Base-by-base conservation (phyloP, 1,140 invertebrate species). In the Calliphora vicina region DNA sequence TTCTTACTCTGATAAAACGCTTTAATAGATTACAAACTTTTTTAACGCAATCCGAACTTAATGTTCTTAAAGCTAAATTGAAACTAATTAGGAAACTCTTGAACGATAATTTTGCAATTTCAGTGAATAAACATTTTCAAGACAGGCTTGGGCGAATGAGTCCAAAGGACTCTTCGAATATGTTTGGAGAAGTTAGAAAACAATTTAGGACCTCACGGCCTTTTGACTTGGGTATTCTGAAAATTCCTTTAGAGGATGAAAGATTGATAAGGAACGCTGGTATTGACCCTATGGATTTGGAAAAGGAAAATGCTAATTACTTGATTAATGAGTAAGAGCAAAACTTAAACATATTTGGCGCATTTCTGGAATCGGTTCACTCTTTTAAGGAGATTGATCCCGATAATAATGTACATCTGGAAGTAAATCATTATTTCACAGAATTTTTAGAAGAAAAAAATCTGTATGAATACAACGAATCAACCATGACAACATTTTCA, bases 61-160 rank as follows among this genome's bases (percentile, higher is more conserved):
- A n/a, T 6, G 12, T 45, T 3, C 25, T 45, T 23, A 80, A 80
- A 23, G 20, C 76, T 10, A 42, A 80, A 80, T 17, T 80, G 23
- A 80, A 45, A 6, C 42, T 80, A 80, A 45, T 80, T 45, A 80
- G 29, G 23, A 80, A 80, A 80, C 42, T 80, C 2, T 3, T 80
- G 1, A 42, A 42, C 12, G 35, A 80, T 13, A 80, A 80, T 80
- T 45, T 45, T 45, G 45, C 17, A 80, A 80, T 80, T 15, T 25
- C 35, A 15, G 23, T 80, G 23, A 80, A 80, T 45, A 80, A 45
- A 29, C 2, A 80, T 25, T 20, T 80, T 45, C n/a, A 45, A 45
- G 25, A 45, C 10, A 80, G 29, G 20, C 42, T 80, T 12, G 6
- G n/a, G 20, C 17, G 20, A 23, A 80, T 80, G 35, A 23, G 29